Conservation (phyloP, 1,140 invertebrate genomes). For the Wiebesia pumilae region DNA sequence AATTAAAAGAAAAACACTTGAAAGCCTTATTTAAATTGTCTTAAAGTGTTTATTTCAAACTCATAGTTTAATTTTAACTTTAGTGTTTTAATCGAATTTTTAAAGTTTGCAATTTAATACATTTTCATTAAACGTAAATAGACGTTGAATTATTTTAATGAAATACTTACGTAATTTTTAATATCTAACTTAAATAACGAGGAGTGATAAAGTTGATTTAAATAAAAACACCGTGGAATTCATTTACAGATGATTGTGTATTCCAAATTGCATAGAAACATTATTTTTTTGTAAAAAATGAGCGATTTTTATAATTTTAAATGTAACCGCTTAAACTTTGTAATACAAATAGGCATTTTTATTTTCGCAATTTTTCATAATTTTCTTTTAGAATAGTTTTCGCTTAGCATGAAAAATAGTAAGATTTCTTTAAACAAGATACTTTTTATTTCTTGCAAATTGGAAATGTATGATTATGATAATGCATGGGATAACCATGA, state of each 20-base stretch:
- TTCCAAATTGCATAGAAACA: conserved; percentile 51
- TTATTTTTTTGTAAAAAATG: conserved; percentile 47
- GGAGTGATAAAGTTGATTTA: background rate
- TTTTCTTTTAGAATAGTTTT: conserved; percentile 52
- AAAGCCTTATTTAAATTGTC: no score
- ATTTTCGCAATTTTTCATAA: conserved; percentile 48
- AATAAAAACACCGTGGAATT: background rate
- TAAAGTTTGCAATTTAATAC: no score
- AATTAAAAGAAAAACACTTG: no score
- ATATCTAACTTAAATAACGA: background rate
- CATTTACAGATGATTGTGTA: conserved; percentile 41
- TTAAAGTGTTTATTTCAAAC: no score
- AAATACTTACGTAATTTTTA: background rate
- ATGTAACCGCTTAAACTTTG: conserved; percentile 33
- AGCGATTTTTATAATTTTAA: conserved; percentile 47
- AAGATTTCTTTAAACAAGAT: conserved; percentile 14
- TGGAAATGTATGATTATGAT: conserved; percentile 51
- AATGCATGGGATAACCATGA: conserved; percentile 33
- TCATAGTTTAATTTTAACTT: no score
- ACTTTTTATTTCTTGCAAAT: conserved; percentile 37
- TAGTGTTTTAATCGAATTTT: no score
- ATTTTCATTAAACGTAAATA: no score
- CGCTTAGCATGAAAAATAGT: conserved; percentile 47
- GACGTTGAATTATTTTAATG: no score
- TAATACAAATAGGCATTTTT: conserved; percentile 45